phyloP scores from a whole-genome alignment of 2,797 vertebrate genomes.

The Clarias pachynema region DNA sequence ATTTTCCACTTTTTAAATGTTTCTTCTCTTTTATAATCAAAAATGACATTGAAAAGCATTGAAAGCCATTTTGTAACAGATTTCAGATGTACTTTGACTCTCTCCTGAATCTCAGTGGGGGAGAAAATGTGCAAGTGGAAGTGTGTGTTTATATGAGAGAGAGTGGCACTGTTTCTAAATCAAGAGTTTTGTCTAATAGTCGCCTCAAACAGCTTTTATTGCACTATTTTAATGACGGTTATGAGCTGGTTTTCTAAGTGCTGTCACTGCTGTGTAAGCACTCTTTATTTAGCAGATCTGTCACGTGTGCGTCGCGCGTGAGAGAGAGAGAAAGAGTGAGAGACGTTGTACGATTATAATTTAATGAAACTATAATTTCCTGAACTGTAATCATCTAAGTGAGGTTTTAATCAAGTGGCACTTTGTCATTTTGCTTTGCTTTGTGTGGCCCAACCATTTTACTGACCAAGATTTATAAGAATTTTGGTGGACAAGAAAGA shows the following conservation, averaged over 20 bases:
- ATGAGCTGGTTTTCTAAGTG: constrained; percentile 33
- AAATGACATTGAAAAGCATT: background rate
- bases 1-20: background rate
- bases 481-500: background rate
- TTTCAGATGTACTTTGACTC: constrained; percentile 57
- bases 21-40: background rate
- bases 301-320: background rate
- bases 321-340: background rate
- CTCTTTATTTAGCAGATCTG: background rate
- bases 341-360: background rate
- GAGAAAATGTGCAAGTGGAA: constrained; percentile 32
- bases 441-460: background rate
- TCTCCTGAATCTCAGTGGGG: constrained; percentile 36
- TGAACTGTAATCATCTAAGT: background rate
- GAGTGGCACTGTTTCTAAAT: constrained; percentile 27
- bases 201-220: constrained; percentile 42
- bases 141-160: constrained; percentile 17
- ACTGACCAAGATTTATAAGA: background rate
- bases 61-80: background rate
- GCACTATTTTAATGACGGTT: constrained; percentile 35
- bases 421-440: background rate
- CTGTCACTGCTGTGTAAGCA: constrained; percentile 7
- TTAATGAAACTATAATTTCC: background rate
- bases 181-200: constrained; percentile 57
- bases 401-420: background rate